These are phyloP conservation scores for Luehdorfia chinensis DNA, from an alignment of 1,140 invertebrate species.

Conservation along the genomic window DNA sequence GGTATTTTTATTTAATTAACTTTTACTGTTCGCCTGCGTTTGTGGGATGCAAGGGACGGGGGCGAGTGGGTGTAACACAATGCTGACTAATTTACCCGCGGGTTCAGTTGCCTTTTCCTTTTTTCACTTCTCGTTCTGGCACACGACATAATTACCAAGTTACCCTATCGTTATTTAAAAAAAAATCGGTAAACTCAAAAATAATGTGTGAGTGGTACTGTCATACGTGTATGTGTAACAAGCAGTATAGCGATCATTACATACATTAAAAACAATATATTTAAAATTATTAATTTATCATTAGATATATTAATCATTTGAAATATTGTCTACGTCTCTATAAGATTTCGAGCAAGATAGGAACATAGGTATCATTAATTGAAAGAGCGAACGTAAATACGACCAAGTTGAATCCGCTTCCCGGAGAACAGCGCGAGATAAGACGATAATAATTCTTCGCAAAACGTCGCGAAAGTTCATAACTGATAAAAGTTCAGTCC, in stretches of 20 bases:
- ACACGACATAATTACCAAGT: slow-evolving; percentile 7
- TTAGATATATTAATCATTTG: no score
- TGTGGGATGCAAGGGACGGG: slow-evolving; percentile 27
- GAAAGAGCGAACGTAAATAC: slow-evolving; percentile 55
- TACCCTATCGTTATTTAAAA: slow-evolving; percentile 10
- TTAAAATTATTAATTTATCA: no score
- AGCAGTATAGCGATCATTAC: no score
- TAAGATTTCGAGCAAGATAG: slow-evolving; percentile 2
- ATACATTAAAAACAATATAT: no score
- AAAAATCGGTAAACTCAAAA: neutral
- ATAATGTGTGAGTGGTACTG: neutral
- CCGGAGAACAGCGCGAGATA: slow-evolving; percentile 52
- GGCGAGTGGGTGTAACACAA: slow-evolving; percentile 41
- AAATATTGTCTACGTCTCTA: no score
- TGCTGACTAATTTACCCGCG: slow-evolving; percentile 60
- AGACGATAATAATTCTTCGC: slow-evolving; percentile 70
- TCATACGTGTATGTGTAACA: neutral
- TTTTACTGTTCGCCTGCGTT: slow-evolving; percentile 47
- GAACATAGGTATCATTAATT: slow-evolving; percentile 45
- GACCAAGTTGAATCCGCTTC: slow-evolving; percentile 48
- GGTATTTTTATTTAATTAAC: slow-evolving; percentile 74
- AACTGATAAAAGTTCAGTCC: slow-evolving; percentile 72
- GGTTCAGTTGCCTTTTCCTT: slow-evolving; percentile 40
- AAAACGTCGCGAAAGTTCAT: slow-evolving; percentile 71
- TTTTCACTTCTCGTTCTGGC: slow-evolving; percentile 23